Percentiles rank a stretch among this genome's conserved stretches.
These are phyloP conservation scores for Microplitis mediator DNA, from an alignment of 1,140 invertebrate species.

Conservation along the genomic window DNA sequence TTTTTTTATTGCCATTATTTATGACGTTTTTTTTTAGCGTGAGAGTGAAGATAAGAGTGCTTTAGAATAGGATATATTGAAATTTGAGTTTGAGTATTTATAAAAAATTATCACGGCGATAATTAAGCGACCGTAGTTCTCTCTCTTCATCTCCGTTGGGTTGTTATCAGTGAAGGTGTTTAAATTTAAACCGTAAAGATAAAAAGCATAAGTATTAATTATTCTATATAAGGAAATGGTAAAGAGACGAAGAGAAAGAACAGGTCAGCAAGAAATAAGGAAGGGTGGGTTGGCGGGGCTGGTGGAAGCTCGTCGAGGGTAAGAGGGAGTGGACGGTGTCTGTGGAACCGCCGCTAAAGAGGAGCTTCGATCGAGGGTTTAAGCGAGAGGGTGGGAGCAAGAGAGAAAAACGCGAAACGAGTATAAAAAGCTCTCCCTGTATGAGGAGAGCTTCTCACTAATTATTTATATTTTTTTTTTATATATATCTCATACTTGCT, in stretches of 20 bases:
- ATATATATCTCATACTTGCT: constrained; percentile 21
- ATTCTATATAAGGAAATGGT: background rate
- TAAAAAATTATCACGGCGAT: background rate
- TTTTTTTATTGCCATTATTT: no score
- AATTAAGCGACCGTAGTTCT: background rate
- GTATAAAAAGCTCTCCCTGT: background rate
- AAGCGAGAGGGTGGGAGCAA: constrained; percentile 21
- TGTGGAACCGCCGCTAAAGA: constrained; percentile 39
- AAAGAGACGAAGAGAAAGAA: constrained; percentile 18
- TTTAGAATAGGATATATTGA: no score
- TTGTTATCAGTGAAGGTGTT: background rate
- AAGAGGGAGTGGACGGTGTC: constrained; percentile 28
- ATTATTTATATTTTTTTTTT: constrained; percentile 28
- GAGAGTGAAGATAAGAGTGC: no score
- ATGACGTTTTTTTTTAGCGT: no score
- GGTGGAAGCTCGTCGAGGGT: background rate
- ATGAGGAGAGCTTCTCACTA: constrained; percentile 13
- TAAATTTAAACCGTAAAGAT: background rate
- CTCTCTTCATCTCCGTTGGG: background rate
- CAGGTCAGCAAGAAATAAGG: constrained; percentile 10
- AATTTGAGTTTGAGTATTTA: background rate
- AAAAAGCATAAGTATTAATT: background rate
- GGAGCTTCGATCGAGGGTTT: constrained; percentile 48
- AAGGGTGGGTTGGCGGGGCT: background rate
- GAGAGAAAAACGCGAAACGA: constrained; percentile 5